Evolutionary conservation across 2,797 vertebrate genomes (phyloP), one percentile per base, ranked within the genome.

Genomic region (Ctenosaura bakeri): DNA sequence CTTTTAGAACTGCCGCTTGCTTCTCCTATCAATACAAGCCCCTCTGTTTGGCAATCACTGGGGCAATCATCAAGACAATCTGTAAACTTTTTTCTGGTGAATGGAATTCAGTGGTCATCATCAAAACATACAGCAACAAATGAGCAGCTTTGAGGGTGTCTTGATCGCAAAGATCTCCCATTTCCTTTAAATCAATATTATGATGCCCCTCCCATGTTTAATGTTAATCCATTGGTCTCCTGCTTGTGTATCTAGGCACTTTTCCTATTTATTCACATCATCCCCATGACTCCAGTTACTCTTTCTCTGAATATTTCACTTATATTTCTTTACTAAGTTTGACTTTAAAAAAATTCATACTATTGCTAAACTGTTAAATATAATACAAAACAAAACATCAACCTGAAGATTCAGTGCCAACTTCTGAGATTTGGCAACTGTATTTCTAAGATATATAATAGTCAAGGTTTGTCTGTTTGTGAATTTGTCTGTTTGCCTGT

Each of bases 51-150:
- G 64, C 98, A 98, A 92, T 99, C 98, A 69, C 97, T 97, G 96
- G 99, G 97, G 96, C 99, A 99, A 94, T 99, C 98, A 93, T 99
- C 99, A 62, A 99, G 98, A 96, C 98, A 99, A 96, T 99, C 99
- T 94, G 99, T 99, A 97, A 99, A 99, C 97, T 99, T 97, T 66
- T 99, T 99, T 88, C 99, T 99, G 59, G 99, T 99, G 96, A 99
- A 99, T 50, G 99, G 99, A 22, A 74, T 74, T 73, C 74, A 42
- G 14, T 73, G 10, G 38, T 69, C n/a, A 76, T 46, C 8, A 86
- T 66, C 32, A 29, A 87, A 83, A 87, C 22, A 24, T 52, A 54
- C 29, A 71, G 42, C 32, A 86, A 69, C 14, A 74, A 69, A 87
- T 62, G 9, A 77, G 76, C n/a, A 76, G 85, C 62, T 42, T 90